phyloP scores from a whole-genome alignment of 2,113 vertebrate species.

The Charina bottae region DNA sequence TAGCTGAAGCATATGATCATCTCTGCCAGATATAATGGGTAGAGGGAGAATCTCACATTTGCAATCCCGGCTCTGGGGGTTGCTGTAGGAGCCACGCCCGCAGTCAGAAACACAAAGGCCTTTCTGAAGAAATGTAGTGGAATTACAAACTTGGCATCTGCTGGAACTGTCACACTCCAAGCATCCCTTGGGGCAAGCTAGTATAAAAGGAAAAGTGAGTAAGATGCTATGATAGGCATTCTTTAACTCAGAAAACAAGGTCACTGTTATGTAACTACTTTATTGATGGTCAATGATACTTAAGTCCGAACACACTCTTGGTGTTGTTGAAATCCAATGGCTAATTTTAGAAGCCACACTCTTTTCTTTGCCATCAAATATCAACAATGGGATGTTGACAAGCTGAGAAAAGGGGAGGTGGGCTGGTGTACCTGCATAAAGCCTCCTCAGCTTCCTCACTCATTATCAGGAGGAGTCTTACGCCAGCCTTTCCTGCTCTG shows the following conservation, averaged over 20 bases:
- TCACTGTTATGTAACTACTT: rapidly evolving
- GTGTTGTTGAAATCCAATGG: neutral
- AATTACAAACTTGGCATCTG: conserved; percentile 78
- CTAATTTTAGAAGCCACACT: neutral
- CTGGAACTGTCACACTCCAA: conserved; percentile 76
- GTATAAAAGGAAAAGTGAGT: conserved; percentile 8
- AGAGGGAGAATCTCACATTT: conserved; percentile 73
- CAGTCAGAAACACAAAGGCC: conserved; percentile 83
- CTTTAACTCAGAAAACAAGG: neutral
- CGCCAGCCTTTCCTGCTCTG: too few relatives aligned
- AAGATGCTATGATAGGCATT: rapidly evolving
- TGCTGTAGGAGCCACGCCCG: conserved; percentile 78
- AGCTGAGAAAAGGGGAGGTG: too few relatives aligned
- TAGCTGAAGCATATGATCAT: neutral
- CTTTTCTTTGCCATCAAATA: neutral
- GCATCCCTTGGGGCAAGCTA: conserved; percentile 87
- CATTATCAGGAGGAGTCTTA: too few relatives aligned
- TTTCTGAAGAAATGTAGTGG: conserved; percentile 76
- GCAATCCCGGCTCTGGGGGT: conserved; percentile 76
- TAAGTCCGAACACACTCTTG: neutral
- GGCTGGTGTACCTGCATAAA: too few relatives aligned
- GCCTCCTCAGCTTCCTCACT: too few relatives aligned
- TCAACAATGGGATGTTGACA: neutral
- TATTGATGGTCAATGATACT: neutral
- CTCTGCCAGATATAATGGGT: neutral